Evolutionary conservation across 2,888 invertebrate genomes (phyloP), one percentile per base, ranked within the genome.

Genomic region (Melanostoma mellinum): DNA sequence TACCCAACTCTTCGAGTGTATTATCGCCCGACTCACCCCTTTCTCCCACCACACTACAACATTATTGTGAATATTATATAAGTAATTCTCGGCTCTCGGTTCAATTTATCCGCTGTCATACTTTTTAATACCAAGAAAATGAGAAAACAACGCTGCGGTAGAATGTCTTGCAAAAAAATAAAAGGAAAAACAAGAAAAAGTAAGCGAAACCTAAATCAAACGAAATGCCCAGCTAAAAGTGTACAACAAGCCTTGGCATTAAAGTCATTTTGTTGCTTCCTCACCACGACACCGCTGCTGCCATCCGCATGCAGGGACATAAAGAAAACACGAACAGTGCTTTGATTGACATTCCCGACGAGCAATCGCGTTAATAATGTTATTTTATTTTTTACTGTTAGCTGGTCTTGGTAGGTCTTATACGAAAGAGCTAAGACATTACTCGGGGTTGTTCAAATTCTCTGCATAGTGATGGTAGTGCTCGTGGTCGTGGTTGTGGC

Each of bases 341-440:
- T 69, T 74, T 80, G 79, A 80, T 74, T 80, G 79, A 80, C 79
- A 80, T 69, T 69, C 55, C 55, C 33, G 53, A 52, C 40, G 46
- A 68, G 55, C 33, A 6, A 79, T 56, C 36, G 79, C 60, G 56
- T 50, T 74, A 74, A 75, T 79, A 69, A 74, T 58, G 79, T 50
- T 79, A 69, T 79, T 79, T 79, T 79, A 33, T 32, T n/a, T 46
- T 10, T 8, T 32, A 32, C 9, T 50, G 2, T 20, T 52, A 20
- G 20, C 20, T 20, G 20, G 20, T 20, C 20, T 20, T 20, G 20
- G 20, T 20, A 20, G 20, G 20, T 20, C 0, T 20, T 20, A 20
- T 20, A 20, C 20, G 20, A 20, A 0, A 20, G 20, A 20, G 20
- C 20, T 20, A 42, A 44, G 60, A 44, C 60, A 60, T 40, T 44